phyloP scores from a whole-genome alignment of 1,140 invertebrate species.

The Pogonomyrmex californicus region DNA sequence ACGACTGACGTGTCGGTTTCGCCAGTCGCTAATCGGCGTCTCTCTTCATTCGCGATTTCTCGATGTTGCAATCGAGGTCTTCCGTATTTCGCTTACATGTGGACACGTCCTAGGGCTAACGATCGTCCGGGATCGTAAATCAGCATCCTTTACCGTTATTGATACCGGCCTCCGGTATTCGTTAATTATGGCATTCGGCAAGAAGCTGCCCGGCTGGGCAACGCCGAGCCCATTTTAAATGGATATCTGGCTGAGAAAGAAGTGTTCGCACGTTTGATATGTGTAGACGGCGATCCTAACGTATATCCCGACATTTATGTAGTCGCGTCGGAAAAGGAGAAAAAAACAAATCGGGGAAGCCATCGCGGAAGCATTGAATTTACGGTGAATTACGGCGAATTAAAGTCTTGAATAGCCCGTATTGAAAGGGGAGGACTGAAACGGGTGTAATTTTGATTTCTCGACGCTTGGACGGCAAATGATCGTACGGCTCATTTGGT shows the following conservation, averaged over 20 bases:
- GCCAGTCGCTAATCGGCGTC: neutral
- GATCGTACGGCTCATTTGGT: neutral
- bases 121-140: constrained; percentile 30
- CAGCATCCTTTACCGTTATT: constrained; percentile 30
- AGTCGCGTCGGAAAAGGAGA: constrained; percentile 20
- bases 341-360: neutral
- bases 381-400: constrained; percentile 9
- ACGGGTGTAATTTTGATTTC: constrained; percentile 44
- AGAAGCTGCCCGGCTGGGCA: constrained; percentile 3
- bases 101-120: constrained; percentile 2
- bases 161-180: neutral
- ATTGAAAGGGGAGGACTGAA: constrained; percentile 17
- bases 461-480: constrained; percentile 8
- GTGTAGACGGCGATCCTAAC: neutral
- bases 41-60: constrained; percentile 35
- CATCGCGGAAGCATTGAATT: constrained; percentile 13
- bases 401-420: constrained; percentile 13
- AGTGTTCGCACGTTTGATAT: neutral
- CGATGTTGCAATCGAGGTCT: neutral
- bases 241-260: neutral
- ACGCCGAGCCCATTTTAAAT: constrained; percentile 30
- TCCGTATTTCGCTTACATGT: constrained; percentile 35
- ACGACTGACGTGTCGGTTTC: neutral
- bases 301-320: constrained; percentile 8
- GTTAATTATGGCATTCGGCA: constrained; percentile 44